A percentile compares a stretch with the other conserved stretches of the same genome.
Conservation (phyloP, 92 coral and sea anemone species). For the Umimayanthus chanpuru region DNA sequence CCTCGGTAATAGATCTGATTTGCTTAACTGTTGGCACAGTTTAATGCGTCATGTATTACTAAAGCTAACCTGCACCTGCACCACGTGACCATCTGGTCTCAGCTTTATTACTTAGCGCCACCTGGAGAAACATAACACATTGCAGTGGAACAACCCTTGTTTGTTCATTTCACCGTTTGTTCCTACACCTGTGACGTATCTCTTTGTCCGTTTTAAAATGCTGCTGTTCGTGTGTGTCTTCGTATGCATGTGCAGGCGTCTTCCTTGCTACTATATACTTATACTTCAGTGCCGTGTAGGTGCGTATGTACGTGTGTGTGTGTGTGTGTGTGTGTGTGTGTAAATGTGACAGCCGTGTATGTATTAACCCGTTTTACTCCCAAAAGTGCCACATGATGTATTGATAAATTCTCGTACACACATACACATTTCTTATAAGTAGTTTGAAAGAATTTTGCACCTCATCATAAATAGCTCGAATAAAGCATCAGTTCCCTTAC, state of each 20-base stretch:
- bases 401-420: no score
- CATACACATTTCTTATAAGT: no score
- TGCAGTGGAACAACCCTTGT: slow-evolving; percentile 17
- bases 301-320: not conserved
- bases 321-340: not conserved
- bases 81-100: not conserved
- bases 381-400: no score
- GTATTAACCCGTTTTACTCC: no score
- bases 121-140: slow-evolving; percentile 49
- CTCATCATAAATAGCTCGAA: no score
- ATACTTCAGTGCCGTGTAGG: no score
- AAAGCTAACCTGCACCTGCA: slow-evolving; percentile 38
- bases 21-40: not conserved
- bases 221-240: not conserved
- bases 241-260: not conserved
- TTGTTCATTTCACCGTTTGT: not conserved
- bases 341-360: not conserved
- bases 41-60: not conserved
- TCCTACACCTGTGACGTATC: not conserved
- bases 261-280: not conserved
- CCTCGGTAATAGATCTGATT: not conserved
- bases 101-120: slow-evolving; percentile 1
- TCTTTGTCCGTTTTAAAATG: not conserved
- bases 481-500: no score
- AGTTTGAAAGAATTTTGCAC: no score